Evolutionary conservation across 2,113 vertebrate genomes (phyloP).

Genomic region (Atrichornis clamosus): DNA sequence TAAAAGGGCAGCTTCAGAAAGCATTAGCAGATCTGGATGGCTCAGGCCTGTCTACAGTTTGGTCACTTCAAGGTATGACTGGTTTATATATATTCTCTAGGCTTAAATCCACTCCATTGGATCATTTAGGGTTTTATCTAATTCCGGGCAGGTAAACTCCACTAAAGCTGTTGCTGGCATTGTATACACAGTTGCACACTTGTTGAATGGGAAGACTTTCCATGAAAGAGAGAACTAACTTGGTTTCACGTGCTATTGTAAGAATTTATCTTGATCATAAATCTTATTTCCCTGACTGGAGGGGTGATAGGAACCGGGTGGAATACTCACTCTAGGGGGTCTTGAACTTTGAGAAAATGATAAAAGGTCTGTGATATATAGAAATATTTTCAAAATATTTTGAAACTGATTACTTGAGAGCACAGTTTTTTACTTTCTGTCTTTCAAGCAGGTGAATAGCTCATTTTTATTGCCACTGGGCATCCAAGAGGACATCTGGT

Average conservation of each 20-base stretch:
- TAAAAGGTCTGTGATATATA: not conserved
- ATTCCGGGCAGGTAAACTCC: not conserved
- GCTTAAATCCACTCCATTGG: not conserved
- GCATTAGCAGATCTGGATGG: not conserved
- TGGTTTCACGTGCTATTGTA: not conserved
- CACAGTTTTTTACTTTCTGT: not conserved
- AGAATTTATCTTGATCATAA: not conserved
- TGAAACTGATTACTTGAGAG: not conserved
- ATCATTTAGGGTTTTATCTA: not conserved
- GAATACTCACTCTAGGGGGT: not conserved
- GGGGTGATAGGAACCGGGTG: not conserved
- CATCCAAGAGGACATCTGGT: not conserved
- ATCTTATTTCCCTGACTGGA: not conserved
- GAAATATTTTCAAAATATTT: not conserved
- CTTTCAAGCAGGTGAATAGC: not conserved
- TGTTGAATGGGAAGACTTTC: not conserved
- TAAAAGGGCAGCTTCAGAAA: not conserved
- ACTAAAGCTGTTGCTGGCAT: not conserved
- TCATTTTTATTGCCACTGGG: not conserved
- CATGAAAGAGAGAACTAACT: not conserved
- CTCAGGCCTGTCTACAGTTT: not conserved
- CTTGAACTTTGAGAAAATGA: not conserved
- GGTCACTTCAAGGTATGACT: not conserved
- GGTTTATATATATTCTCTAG: not conserved
- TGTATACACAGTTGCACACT: accelerated